Base-by-base conservation (phyloP, 1,140 invertebrate species). In the Nymphalis io region DNA sequence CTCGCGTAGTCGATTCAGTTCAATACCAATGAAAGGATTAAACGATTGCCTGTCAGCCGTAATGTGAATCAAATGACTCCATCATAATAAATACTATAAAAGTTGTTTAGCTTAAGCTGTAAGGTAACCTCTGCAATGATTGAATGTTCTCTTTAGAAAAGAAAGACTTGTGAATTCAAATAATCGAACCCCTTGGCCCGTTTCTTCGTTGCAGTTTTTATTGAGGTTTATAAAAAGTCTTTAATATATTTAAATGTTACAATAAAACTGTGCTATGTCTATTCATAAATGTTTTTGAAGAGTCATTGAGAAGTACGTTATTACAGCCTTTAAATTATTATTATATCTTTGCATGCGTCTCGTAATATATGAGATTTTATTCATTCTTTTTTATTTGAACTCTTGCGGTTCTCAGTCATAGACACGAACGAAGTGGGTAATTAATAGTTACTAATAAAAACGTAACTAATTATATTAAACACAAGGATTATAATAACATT, bases 1-100 rank as follows among this genome's bases (percentile, higher is more conserved):
- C 64, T 79, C 68, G 76, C 65, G 59, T 57, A 72, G 76, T 75
- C 68, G 69, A 72, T 75, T 73, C 73, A 73, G 73, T 81, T 80
- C 76, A 76, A 74, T 79, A 78, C 78, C 78, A 88, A 81, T 86
- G 83, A 81, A 88, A 85, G 82, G 84, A 88, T 86, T 85, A 86
- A 88, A 86, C 80, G 80, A 83, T 81, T 79, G 80, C 82, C 75
- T 80, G 80, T 86, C 84, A 84, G 68, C 72, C 74, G 70, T 84
- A 83, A 86, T 85, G 80, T 82, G 80, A 84, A 85, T 83, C 81
- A 84, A 86, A 85, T 85, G 75, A 81, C 76, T 78, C 61, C 74
- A 71, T 73, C 78, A 80, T 79, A 79, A 73, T 67, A 60, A 67
- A 57, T 63, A 65, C 58, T 79, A 76, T 81, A 79, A 75, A 80